Evolutionary conservation across 2,797 vertebrate genomes (phyloP).

Genomic region (Hirundo rustica): DNA sequence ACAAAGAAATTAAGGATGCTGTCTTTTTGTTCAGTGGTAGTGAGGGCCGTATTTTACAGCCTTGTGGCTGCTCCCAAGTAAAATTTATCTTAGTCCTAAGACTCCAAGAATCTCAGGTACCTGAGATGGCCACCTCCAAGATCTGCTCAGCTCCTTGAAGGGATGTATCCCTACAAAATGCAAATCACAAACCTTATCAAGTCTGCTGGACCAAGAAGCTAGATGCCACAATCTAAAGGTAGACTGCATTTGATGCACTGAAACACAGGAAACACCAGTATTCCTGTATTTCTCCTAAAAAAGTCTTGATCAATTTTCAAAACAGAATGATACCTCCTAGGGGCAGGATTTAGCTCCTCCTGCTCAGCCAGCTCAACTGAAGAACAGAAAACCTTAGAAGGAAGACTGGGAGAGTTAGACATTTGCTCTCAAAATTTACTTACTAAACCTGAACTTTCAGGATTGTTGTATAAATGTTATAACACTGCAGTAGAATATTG

Average conservation of each 20-base stretch:
- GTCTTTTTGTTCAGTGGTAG: background rate
- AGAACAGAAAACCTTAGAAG: background rate
- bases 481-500: background rate
- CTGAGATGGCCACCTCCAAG: background rate
- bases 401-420: fast-evolving
- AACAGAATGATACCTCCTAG: background rate
- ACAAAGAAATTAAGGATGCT: background rate
- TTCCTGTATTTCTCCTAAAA: background rate
- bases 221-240: background rate
- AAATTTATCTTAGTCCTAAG: background rate
- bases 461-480: background rate
- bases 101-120: background rate
- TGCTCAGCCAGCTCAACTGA: background rate
- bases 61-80: background rate
- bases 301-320: background rate
- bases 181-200: background rate
- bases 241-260: background rate
- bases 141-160: background rate
- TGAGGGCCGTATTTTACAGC: background rate
- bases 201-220: background rate
- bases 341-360: background rate
- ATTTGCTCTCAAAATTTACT: background rate
- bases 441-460: background rate
- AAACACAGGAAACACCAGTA: background rate
- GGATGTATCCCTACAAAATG: background rate